Base-by-base conservation (phyloP, 2,113 vertebrate genomes). In the Peromyscus maniculatus region DNA sequence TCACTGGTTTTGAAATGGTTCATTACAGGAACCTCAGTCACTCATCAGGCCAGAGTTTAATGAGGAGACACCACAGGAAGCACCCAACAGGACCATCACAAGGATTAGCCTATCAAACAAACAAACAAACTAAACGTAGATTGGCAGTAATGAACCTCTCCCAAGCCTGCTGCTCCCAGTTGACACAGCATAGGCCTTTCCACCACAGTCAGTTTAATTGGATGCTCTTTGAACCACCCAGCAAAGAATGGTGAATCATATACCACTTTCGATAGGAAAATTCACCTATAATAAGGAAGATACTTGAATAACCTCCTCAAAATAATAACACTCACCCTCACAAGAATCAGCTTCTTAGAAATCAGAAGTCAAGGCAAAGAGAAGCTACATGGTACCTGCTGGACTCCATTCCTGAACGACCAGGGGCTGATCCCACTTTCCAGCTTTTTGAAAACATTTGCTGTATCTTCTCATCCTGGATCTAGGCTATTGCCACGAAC, bases 1-100 rank as follows among this genome's bases (percentile, higher is more conserved):
- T 96, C 80, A 89, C 94, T 43, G 0, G 88, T 97, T 86, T 95
- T 91, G 82, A 96, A 96, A 89, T 96, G 86, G 96, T 96, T 95
- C 91, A 95, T 93, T 96, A 96, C 52, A 83, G 92, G 86, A 96
- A 74, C 28, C 39, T 75, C 86, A 57, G 86, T 69, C 88, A 96
- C 96, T 82, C 46, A 89, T 95, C 88, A 75, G 82, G 78, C 92
- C 94, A 87, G 71, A 95, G 55, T 96, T 96, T 94, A 96, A 96
- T 97, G 96, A 91, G 91, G 89, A 93, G 94, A 67, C 7, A 89
- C 95, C 64, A 92, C 82, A 93, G 82, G 72, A 92, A 92, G 86
- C 33, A 97, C 93, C 72, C 96, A 78, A 92, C 97, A 97, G 96
- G 94, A 92, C 82, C 94, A 71, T 49, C 62, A 31, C 17, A 82